Evolutionary conservation across 1,140 invertebrate genomes (phyloP).

Genomic region (Drosophila lini): DNA sequence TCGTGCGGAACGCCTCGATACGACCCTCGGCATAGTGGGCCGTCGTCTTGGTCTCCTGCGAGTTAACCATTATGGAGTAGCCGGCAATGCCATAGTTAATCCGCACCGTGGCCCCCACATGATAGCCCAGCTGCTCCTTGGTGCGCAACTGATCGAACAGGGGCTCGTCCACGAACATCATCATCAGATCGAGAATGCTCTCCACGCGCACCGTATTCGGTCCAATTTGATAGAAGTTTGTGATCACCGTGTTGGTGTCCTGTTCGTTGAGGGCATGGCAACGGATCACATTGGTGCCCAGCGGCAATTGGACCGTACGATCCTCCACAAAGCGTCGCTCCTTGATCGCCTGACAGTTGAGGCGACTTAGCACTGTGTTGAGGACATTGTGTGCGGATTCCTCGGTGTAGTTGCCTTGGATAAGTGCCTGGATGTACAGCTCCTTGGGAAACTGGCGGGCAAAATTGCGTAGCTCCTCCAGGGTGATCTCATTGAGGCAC

Average conservation of each 20-base stretch:
- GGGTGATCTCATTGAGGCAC: slow-evolving; percentile 86
- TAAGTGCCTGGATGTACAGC: slow-evolving; percentile 88
- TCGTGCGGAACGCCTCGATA: slow-evolving; percentile 90
- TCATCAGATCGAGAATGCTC: slow-evolving; percentile 91
- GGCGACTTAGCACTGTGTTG: slow-evolving; percentile 74
- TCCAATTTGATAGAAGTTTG: slow-evolving; percentile 95
- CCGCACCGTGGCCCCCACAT: slow-evolving; percentile 88
- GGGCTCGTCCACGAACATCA: slow-evolving; percentile 93
- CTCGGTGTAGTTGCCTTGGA: slow-evolving; percentile 91
- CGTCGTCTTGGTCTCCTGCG: slow-evolving; percentile 90
- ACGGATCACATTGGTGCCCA: slow-evolving; percentile 88
- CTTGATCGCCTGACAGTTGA: slow-evolving; percentile 73
- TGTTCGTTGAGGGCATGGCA: slow-evolving; percentile 89
- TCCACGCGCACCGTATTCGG: slow-evolving; percentile 87
- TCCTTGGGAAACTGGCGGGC: slow-evolving; percentile 86
- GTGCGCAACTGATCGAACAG: slow-evolving; percentile 94
- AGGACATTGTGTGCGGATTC: slow-evolving; percentile 86
- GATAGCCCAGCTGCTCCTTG: slow-evolving; percentile 95
- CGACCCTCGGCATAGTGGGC: slow-evolving; percentile 89
- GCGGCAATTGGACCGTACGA: slow-evolving; percentile 86
- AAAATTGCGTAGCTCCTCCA: slow-evolving; percentile 87
- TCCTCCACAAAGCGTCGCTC: slow-evolving; percentile 67
- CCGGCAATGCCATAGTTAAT: slow-evolving; percentile 90
- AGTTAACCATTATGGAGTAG: slow-evolving; percentile 89
- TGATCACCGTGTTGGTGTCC: slow-evolving; percentile 93